These are phyloP conservation scores for Laterallus jamaicensis DNA, from an alignment of 2,113 vertebrate genomes.

Conservation along the genomic window DNA sequence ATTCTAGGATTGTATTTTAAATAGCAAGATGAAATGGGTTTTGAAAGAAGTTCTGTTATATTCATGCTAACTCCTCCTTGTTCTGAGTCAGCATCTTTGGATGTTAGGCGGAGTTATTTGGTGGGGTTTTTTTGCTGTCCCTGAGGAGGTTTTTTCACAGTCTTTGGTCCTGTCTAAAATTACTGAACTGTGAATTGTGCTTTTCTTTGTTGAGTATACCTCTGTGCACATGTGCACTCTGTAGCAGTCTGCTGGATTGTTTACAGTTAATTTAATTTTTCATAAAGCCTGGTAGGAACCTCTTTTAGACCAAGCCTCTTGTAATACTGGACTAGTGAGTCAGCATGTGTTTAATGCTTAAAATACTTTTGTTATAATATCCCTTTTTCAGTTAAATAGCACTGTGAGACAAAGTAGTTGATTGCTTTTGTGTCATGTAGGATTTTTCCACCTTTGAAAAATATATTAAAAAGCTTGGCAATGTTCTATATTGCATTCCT, in stretches of 20 bases:
- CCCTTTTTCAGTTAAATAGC: neutral
- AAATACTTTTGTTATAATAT: neutral
- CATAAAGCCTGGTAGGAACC: neutral
- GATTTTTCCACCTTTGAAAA: neutral
- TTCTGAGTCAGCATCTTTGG: neutral
- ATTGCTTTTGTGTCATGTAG: neutral
- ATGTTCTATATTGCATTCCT: neutral
- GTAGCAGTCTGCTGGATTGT: neutral
- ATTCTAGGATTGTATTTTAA: neutral
- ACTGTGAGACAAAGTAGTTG: neutral
- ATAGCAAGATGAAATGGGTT: neutral
- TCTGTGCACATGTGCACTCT: neutral
- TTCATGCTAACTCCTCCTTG: neutral
- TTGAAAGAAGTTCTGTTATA: neutral
- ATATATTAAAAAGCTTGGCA: neutral
- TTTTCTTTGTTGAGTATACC: neutral
- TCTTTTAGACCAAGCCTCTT: neutral
- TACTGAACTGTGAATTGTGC: neutral
- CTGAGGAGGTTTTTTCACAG: neutral
- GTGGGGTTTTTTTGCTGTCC: neutral
- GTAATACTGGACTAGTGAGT: neutral
- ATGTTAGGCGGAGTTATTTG: neutral
- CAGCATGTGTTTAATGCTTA: neutral
- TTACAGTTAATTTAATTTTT: neutral
- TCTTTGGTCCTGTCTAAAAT: neutral